Percentiles rank a stretch among this genome's conserved stretches.
Conservation (phyloP, 2,888 invertebrate genomes). For the Agrypnus murinus region DNA sequence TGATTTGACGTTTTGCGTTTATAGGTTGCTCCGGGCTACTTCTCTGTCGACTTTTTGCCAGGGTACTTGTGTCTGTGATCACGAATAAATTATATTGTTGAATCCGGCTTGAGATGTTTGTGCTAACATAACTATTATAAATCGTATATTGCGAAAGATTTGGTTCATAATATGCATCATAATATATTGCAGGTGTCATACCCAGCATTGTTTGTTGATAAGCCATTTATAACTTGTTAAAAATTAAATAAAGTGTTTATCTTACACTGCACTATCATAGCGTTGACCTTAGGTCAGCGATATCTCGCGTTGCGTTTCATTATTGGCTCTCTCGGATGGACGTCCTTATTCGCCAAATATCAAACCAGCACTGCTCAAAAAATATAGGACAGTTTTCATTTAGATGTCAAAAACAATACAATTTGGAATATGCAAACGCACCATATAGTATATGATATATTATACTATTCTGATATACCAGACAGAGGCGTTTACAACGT, state of each 20-base stretch:
- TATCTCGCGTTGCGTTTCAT: not conserved
- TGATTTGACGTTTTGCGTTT: not conserved
- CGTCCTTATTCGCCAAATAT: not conserved
- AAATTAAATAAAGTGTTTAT: conserved; percentile 5
- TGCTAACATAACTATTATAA: not conserved
- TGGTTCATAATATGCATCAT: not conserved
- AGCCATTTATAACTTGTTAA: conserved; percentile 2
- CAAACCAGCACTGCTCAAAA: not conserved
- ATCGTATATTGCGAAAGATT: not conserved
- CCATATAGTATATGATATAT: too few species aligned
- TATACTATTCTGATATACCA: too few species aligned
- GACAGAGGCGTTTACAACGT: too few species aligned
- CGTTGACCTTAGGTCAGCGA: not conserved
- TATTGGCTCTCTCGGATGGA: not conserved
- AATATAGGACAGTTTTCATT: too few species aligned
- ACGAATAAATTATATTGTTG: not conserved
- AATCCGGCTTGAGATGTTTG: not conserved
- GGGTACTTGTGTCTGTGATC: not conserved
- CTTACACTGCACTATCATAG: conserved; percentile 5
- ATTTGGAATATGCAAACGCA: too few species aligned
- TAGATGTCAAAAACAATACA: too few species aligned
- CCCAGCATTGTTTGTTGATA: not conserved
- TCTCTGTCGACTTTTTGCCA: not conserved
- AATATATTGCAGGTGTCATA: conserved; percentile 1
- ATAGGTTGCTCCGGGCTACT: too few species aligned